Evolutionary conservation across 2,888 invertebrate species (phyloP).

Genomic region (Melanchra persicariae): DNA sequence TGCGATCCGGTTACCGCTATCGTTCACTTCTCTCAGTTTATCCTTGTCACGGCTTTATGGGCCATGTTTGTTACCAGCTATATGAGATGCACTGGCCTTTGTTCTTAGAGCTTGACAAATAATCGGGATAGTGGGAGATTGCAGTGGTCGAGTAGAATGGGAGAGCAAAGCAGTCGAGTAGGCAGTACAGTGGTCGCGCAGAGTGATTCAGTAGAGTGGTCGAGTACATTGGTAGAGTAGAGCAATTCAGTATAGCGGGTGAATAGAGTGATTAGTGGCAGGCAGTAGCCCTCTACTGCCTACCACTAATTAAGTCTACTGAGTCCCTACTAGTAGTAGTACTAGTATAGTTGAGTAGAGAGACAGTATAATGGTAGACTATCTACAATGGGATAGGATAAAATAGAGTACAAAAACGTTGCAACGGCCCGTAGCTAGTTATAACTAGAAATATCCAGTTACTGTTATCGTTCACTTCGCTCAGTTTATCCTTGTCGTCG

Average conservation of each 20-base stretch:
- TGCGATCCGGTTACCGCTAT: constrained; percentile 24
- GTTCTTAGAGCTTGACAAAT: background rate
- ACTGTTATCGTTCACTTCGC: background rate
- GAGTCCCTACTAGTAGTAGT: too few relatives aligned
- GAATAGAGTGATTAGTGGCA: too few relatives aligned
- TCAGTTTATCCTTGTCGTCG: background rate
- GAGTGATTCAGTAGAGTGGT: background rate
- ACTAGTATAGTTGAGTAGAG: too few relatives aligned
- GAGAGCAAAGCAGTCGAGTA: too few relatives aligned
- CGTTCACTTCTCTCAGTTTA: constrained; percentile 8
- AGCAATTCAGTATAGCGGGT: too few relatives aligned
- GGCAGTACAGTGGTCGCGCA: background rate
- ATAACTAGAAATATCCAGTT: background rate
- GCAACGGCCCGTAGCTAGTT: too few relatives aligned
- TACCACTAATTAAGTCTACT: too few relatives aligned
- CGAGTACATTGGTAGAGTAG: too few relatives aligned
- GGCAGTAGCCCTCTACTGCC: too few relatives aligned
- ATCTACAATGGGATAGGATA: too few relatives aligned
- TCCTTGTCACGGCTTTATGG: constrained; percentile 7
- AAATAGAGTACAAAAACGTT: too few relatives aligned
- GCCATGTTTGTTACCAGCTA: constrained; percentile 4
- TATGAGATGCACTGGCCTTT: background rate
- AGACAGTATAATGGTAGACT: too few relatives aligned
- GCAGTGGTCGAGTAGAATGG: background rate
- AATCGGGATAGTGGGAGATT: background rate